Percentiles rank a stretch among this genome's conserved stretches.
These are phyloP conservation scores for Goniozus legneri DNA, from an alignment of 1,140 invertebrate species.

Conservation along the genomic window DNA sequence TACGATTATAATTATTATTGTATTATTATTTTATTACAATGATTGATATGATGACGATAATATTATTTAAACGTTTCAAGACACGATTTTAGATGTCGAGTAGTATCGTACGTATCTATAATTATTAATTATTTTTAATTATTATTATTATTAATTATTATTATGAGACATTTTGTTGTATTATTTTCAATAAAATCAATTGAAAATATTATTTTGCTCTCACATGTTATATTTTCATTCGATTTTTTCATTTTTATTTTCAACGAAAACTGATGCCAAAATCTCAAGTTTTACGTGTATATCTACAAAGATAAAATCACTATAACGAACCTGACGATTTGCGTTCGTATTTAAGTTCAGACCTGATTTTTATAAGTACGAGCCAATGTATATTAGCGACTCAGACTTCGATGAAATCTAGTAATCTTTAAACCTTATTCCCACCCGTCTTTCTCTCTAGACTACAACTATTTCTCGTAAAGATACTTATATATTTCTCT, in stretches of 20 bases:
- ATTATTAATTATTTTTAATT: constrained; percentile 53
- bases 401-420: constrained; percentile 7
- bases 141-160: constrained; percentile 47
- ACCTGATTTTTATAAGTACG: too few species aligned
- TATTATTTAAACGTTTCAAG: constrained; percentile 53
- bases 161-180: constrained; percentile 56
- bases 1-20: too few species aligned
- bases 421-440: not conserved
- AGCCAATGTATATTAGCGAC: too few species aligned
- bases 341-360: too few species aligned
- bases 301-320: too few species aligned
- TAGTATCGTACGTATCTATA: constrained; percentile 52
- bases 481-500: constrained; percentile 14
- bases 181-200: constrained; percentile 57
- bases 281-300: too few species aligned
- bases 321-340: too few species aligned
- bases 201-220: constrained; percentile 49
- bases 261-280: too few species aligned
- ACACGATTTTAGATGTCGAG: constrained; percentile 51
- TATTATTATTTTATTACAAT: constrained; percentile 46
- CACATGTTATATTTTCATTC: constrained; percentile 30
- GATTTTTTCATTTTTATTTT: constrained; percentile 20
- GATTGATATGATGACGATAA: constrained; percentile 31
- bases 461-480: constrained; percentile 20
- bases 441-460: constrained; percentile 21